Base-by-base conservation (phyloP, 2,888 invertebrate species). In the Lymantria monacha region DNA sequence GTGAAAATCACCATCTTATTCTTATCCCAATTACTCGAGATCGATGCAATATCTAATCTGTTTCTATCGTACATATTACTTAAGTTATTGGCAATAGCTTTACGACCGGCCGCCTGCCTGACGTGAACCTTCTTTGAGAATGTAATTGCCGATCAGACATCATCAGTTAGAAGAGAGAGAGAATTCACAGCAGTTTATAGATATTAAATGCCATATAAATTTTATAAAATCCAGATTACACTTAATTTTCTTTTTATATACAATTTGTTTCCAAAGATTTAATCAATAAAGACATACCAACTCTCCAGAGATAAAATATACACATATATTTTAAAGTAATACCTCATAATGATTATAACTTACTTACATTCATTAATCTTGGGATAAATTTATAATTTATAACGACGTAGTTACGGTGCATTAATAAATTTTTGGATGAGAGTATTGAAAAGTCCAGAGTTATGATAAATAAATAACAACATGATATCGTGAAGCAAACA, bases 401-500 rank as follows among this genome's bases (percentile, higher is more conserved):
- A 81, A 78, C 76, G 68, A 70, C 59, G 65, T 72, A 71, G 58
- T 72, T 72, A 63, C 65, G 70, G 61, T 66, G 70, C 75, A 77
- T 81, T 81, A 79, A 83, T 83, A 84, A 84, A 81, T 84, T 22
- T n/a, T 80, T 78, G 70, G 73, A 75, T 72, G 74, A 72, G 76
- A 72, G 81, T 83, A 86, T 85, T 85, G 84, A 86, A 85, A 83
- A 85, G 79, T 76, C 72, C 61, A 60, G 68, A 80, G 81, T 82
- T 83, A 81, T 80, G 80, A 83, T 81, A 82, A 83, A 87, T 84
- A 86, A 85, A 85, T 81, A 84, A 83, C 76, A 77, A 81, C 76
- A 79, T 75, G 79, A 76, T 74, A 72, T 69, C 66, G 74, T 72
- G 76, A 69, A 79, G 76, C 65, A 66, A 72, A 72, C 80, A 84